Conservation (phyloP, 2,113 vertebrate genomes). For the Brachyhypopomus occidentalis region DNA sequence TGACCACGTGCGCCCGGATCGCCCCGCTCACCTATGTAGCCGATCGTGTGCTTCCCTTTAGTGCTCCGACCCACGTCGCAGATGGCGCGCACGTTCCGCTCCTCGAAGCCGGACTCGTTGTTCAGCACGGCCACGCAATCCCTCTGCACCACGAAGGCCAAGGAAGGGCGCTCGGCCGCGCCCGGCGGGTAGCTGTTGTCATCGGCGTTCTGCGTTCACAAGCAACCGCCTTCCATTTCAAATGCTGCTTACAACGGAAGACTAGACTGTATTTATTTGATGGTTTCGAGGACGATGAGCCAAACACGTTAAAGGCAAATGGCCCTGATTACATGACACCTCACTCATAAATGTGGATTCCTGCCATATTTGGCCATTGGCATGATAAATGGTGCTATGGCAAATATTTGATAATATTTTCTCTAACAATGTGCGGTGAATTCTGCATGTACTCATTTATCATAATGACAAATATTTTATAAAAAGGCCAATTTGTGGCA, state of each 20-base stretch:
- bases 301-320: too few species aligned
- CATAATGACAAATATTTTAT: too few species aligned
- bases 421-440: too few species aligned
- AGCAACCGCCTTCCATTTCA: neutral
- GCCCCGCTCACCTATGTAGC: slow-evolving; percentile 74
- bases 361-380: too few species aligned
- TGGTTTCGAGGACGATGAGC: too few species aligned
- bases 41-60: slow-evolving; percentile 78
- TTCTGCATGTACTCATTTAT: too few species aligned
- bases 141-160: slow-evolving; percentile 75
- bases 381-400: too few species aligned
- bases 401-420: too few species aligned
- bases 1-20: neutral
- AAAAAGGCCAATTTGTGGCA: too few species aligned
- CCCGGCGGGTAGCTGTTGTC: slow-evolving; percentile 73
- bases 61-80: slow-evolving; percentile 80
- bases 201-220: slow-evolving; percentile 74
- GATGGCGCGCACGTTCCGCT: slow-evolving; percentile 74
- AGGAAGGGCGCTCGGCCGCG: slow-evolving; percentile 54
- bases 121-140: slow-evolving; percentile 76
- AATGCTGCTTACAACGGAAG: neutral
- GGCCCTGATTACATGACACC: too few species aligned
- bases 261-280: neutral
- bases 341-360: too few species aligned
- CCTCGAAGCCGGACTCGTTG: slow-evolving; percentile 77